Conservation (phyloP, 2,888 invertebrate genomes). For the Teleiodes luculella region DNA sequence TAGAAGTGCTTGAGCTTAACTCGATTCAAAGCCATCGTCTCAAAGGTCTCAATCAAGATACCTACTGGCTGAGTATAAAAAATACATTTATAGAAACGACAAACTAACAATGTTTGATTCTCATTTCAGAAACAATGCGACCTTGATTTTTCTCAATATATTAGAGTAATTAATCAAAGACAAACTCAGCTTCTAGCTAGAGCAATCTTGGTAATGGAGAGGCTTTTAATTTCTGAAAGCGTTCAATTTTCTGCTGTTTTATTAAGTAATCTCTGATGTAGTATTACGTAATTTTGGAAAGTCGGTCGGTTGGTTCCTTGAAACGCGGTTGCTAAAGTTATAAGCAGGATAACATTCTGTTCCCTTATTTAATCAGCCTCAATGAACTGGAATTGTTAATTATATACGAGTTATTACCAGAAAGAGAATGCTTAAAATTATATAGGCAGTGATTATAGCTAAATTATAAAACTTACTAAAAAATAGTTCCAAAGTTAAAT, state of each 20-base stretch:
- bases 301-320: neutral
- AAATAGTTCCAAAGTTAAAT: too few relatives aligned
- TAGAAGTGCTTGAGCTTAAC: too few relatives aligned
- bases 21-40: too few relatives aligned
- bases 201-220: neutral
- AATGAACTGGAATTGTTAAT: neutral
- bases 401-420: too few relatives aligned
- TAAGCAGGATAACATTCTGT: neutral
- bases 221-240: neutral
- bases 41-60: too few relatives aligned
- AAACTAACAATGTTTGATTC: neutral
- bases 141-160: neutral
- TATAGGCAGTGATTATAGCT: too few relatives aligned
- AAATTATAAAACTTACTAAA: too few relatives aligned
- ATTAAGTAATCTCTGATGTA: conserved; percentile 4
- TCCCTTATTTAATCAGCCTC: neutral
- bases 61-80: neutral
- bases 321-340: neutral
- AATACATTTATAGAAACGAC: too few relatives aligned
- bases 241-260: neutral
- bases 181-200: neutral
- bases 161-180: neutral
- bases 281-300: neutral
- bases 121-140: neutral
- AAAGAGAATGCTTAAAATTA: neutral